These are phyloP conservation scores for Lucinisca nassula DNA, from an alignment of 2,888 invertebrate genomes.

Conservation along the genomic window DNA sequence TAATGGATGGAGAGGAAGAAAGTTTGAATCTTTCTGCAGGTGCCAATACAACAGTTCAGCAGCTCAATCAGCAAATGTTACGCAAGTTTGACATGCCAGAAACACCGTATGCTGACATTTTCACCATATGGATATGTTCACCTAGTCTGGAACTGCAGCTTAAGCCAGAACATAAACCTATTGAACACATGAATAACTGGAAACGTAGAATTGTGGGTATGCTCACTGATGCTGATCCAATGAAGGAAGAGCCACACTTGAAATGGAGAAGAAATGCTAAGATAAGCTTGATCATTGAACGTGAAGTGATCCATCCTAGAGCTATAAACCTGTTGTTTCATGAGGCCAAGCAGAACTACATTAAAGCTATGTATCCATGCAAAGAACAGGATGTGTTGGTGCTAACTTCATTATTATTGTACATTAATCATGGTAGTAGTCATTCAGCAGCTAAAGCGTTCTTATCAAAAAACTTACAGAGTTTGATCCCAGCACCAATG, in stretches of 20 bases:
- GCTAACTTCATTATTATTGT: slow-evolving; percentile 87
- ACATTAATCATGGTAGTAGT: slow-evolving; percentile 84
- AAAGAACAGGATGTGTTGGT: slow-evolving; percentile 87
- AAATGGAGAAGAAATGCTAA: slow-evolving; percentile 88
- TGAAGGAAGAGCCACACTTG: slow-evolving; percentile 85
- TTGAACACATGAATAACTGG: slow-evolving; percentile 88
- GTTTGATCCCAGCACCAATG: slow-evolving; percentile 86
- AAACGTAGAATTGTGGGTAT: slow-evolving; percentile 83
- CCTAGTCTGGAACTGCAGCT: slow-evolving; percentile 88
- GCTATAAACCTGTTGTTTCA: slow-evolving; percentile 87
- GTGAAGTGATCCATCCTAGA: slow-evolving; percentile 83
- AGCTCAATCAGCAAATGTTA: slow-evolving; percentile 87
- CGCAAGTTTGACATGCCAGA: slow-evolving; percentile 85
- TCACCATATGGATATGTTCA: slow-evolving; percentile 88
- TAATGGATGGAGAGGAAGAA: slow-evolving; percentile 86
- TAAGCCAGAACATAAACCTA: slow-evolving; percentile 88
- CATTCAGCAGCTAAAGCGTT: slow-evolving; percentile 77
- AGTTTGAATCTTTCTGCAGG: slow-evolving; percentile 85
- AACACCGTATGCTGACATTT: slow-evolving; percentile 84
- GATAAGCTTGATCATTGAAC: slow-evolving; percentile 84
- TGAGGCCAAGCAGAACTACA: slow-evolving; percentile 88
- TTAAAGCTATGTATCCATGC: slow-evolving; percentile 88
- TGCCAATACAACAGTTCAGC: slow-evolving; percentile 87
- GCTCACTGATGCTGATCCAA: slow-evolving; percentile 85
- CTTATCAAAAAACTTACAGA: slow-evolving; percentile 80